A percentile compares a stretch with the other conserved stretches of the same genome.
Evolutionary conservation across 1,140 invertebrate species (phyloP).

Genomic region (Cardiocondyla obscurior): DNA sequence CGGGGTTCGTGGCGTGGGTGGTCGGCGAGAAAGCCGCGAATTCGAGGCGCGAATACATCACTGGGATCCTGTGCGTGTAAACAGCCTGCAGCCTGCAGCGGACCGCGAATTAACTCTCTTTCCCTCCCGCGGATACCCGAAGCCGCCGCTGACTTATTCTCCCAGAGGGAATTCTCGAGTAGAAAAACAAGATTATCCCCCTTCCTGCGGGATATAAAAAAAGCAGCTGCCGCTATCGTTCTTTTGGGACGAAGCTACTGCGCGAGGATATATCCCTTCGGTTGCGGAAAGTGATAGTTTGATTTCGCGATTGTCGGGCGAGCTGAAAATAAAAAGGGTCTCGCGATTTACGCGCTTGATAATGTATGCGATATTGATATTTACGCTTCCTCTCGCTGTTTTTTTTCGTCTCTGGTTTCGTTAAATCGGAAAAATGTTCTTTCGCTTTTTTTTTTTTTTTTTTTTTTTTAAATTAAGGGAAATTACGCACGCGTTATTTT

Average conservation of each 20-base stretch:
- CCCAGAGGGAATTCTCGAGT: conserved; percentile 43
- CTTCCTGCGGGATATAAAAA: conserved; percentile 43
- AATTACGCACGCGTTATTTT: too few relatives aligned
- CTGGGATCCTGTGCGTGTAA: conserved; percentile 63
- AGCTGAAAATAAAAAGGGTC: background rate
- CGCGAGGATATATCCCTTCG: conserved; percentile 10
- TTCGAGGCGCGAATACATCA: conserved; percentile 69
- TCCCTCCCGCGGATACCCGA: conserved; percentile 36
- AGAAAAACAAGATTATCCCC: conserved; percentile 41
- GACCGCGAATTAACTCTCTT: conserved; percentile 64
- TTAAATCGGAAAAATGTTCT: background rate
- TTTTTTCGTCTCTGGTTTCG: background rate
- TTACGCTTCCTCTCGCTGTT: background rate
- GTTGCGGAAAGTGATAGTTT: conserved; percentile 29
- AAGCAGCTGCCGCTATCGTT: conserved; percentile 31
- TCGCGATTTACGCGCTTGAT: background rate
- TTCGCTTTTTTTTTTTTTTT: too few relatives aligned
- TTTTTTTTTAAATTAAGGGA: too few relatives aligned
- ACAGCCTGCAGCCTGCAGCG: conserved; percentile 61
- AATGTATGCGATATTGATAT: background rate
- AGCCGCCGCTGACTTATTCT: conserved; percentile 60
- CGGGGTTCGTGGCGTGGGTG: conserved; percentile 30
- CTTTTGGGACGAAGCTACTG: background rate
- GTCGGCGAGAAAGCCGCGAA: conserved; percentile 54
- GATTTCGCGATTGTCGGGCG: background rate